Base-by-base conservation (phyloP, 2,888 invertebrate genomes). In the Nezara viridula region DNA sequence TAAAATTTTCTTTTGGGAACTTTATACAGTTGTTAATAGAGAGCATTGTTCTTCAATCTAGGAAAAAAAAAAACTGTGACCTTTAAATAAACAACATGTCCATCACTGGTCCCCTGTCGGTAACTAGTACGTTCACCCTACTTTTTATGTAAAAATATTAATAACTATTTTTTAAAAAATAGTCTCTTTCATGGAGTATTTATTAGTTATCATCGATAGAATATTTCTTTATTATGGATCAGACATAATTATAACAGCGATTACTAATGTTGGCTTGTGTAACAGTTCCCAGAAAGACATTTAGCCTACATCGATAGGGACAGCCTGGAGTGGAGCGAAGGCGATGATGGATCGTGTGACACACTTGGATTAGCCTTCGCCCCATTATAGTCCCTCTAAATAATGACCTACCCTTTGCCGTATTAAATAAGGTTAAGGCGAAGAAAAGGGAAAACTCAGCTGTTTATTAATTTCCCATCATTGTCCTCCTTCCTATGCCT, bases 391-490 rank as follows among this genome's bases (percentile, higher is more conserved):
- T n/a, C 77, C 24, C 44, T 44, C 24, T 81, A 81, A 81, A 81
- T 81, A 81, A 81, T 81, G 81, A n/a, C 81, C 81, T 47, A 40
- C 40, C 44, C 81, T 47, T 40, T 81, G 44, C 81, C 81, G 81
- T 81, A 81, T 81, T 81, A 81, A 81, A 81, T 81, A 81, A 81
- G 44, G 81, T 47, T 47, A 81, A 47, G 44, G 81, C 44, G 44
- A 81, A 47, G 81, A 81, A 81, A 81, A 81, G 81, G 40, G 40
- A 40, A 81, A 40, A 81, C 81, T 44, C 81, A 47, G 81, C 81
- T 40, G 40, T 81, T 81, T 81, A 81, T 81, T 44, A 81, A 81
- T 81, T 81, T 44, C 81, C 44, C 81, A 81, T 40, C 81, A 81
- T 81, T 81, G 81, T 81, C 81, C 44, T 40, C 44, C n/a, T 40